Conservation (phyloP, 2,888 invertebrate species). For the Standfussiana lucernea region DNA sequence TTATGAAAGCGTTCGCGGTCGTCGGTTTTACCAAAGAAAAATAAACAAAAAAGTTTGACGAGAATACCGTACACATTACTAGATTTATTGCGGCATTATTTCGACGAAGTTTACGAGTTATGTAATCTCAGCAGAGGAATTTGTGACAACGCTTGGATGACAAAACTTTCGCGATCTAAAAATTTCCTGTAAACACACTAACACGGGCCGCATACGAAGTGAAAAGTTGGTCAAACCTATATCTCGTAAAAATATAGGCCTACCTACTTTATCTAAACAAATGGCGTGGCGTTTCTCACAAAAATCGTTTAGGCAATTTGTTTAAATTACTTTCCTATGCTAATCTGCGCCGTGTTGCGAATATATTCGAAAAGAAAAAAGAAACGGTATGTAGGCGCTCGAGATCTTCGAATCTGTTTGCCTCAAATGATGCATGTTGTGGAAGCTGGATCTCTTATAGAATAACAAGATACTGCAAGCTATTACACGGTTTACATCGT, state of each 20-base stretch:
- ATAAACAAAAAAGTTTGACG: slow-evolving; percentile 79
- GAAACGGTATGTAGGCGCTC: slow-evolving; percentile 76
- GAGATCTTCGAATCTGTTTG: slow-evolving; percentile 78
- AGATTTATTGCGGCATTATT: slow-evolving; percentile 78
- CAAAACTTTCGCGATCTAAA: slow-evolving; percentile 73
- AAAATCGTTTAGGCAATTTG: slow-evolving; percentile 88
- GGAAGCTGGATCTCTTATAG: slow-evolving; percentile 78
- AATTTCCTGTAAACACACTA: slow-evolving; percentile 70
- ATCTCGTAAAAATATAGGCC: slow-evolving; percentile 72
- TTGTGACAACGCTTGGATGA: slow-evolving; percentile 71
- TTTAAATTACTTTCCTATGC: slow-evolving; percentile 89
- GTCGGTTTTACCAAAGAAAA: slow-evolving; percentile 73
- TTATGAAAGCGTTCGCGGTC: slow-evolving; percentile 76
- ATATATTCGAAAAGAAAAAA: slow-evolving; percentile 81
- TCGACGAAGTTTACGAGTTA: slow-evolving; percentile 75
- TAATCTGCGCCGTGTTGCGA: slow-evolving; percentile 85
- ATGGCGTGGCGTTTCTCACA: slow-evolving; percentile 81
- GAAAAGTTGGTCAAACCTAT: slow-evolving; percentile 72
- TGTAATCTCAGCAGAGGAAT: slow-evolving; percentile 76
- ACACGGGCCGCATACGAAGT: slow-evolving; percentile 62
- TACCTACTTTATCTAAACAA: slow-evolving; percentile 80
- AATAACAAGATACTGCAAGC: slow-evolving; percentile 86
- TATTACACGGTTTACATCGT: slow-evolving; percentile 87
- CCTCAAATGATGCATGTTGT: slow-evolving; percentile 85
- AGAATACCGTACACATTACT: slow-evolving; percentile 74